A percentile compares a stretch with the other conserved stretches of the same genome.
These are phyloP conservation scores for Pristiophorus japonicus DNA, from an alignment of 2,113 vertebrate genomes.

Conservation along the genomic window DNA sequence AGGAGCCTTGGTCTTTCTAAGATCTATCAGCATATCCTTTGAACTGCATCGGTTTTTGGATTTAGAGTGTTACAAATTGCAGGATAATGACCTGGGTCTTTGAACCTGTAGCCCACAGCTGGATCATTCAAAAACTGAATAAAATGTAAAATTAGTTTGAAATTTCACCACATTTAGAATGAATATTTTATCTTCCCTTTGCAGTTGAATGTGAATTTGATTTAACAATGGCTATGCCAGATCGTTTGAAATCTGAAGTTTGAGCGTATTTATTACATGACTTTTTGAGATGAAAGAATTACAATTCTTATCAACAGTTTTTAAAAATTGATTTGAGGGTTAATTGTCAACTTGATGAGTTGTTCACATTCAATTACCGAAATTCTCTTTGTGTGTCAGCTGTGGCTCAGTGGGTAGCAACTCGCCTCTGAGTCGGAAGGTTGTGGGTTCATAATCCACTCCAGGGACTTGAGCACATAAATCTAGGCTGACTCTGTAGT, in stretches of 20 bases:
- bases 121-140: not conserved
- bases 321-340: not conserved
- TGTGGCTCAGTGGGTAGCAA: too few relatives aligned
- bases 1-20: not conserved
- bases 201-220: not conserved
- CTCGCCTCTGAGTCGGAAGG: too few relatives aligned
- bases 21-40: not conserved
- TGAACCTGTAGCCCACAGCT: not conserved
- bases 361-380: too few relatives aligned
- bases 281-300: not conserved
- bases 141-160: not conserved
- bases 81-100: not conserved
- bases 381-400: too few relatives aligned
- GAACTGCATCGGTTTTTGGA: not conserved
- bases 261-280: not conserved
- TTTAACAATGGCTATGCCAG: not conserved
- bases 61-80: not conserved
- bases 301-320: not conserved
- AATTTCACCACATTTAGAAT: not conserved
- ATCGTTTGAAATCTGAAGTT: not conserved
- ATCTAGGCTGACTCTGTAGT: too few relatives aligned
- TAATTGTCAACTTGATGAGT: not conserved
- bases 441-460: too few relatives aligned
- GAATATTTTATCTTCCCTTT: not conserved
- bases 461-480: too few relatives aligned